A percentile compares a stretch with the other conserved stretches of the same genome.
Conservation (phyloP, 2,113 vertebrate species). For the Candoia aspera region DNA sequence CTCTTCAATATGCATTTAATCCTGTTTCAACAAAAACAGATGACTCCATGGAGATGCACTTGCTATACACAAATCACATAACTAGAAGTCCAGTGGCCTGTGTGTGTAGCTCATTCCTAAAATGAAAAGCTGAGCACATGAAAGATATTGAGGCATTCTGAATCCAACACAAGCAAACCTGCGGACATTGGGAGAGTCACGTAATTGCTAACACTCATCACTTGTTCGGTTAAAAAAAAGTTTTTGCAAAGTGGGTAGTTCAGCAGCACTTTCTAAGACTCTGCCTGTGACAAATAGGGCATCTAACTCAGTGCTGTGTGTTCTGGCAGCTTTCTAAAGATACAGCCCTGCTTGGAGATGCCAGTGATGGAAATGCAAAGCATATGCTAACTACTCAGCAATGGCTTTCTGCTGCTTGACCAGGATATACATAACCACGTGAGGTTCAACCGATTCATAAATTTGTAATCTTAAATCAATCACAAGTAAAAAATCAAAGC, state of each 20-base stretch:
- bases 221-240: background rate
- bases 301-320: too few relatives aligned
- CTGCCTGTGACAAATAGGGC: too few relatives aligned
- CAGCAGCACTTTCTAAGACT: too few relatives aligned
- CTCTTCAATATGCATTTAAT: conserved; percentile 86
- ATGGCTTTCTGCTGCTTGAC: too few relatives aligned
- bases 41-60: conserved; percentile 66
- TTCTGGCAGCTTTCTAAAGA: too few relatives aligned
- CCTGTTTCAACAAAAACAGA: conserved; percentile 51
- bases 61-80: conserved; percentile 79
- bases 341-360: too few relatives aligned
- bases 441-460: too few relatives aligned
- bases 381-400: too few relatives aligned
- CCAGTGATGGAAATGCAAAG: too few relatives aligned
- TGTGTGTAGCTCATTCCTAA: conserved; percentile 33
- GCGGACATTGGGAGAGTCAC: conserved; percentile 52
- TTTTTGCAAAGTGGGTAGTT: too few relatives aligned
- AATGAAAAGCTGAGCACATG: conserved; percentile 59
- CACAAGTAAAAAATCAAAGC: background rate
- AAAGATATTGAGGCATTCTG: conserved; percentile 65
- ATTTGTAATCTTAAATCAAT: background rate
- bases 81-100: conserved; percentile 75
- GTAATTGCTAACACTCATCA: conserved; percentile 47
- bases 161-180: conserved; percentile 61
- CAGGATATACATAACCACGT: too few relatives aligned